phyloP scores from a whole-genome alignment of 2,797 vertebrate genomes.

The Myoxocephalus aenaeus region DNA sequence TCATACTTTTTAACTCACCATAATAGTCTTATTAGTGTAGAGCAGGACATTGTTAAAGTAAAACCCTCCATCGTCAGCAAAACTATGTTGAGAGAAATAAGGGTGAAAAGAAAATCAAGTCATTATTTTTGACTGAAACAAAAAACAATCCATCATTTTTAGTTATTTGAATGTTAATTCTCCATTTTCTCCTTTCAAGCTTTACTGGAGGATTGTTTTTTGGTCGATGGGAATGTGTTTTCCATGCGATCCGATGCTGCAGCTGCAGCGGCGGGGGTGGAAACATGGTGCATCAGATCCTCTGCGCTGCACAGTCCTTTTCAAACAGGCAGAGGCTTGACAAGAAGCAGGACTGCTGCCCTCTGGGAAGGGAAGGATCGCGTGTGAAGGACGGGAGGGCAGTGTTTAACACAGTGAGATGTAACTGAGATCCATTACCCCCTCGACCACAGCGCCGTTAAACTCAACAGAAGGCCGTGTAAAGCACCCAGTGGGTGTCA shows the following conservation, averaged over 20 bases:
- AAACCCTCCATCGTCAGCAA: background rate
- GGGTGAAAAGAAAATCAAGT: no score
- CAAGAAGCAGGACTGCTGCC: constrained; percentile 53
- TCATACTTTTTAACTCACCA: background rate
- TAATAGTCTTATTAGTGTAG: background rate
- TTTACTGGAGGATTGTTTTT: constrained; percentile 4
- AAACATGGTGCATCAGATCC: background rate
- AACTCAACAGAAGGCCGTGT: constrained; percentile 42
- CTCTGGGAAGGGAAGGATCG: constrained; percentile 54
- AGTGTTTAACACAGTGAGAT: constrained; percentile 52
- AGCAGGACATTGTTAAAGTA: background rate
- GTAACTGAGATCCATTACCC: constrained; percentile 47
- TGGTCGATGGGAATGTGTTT: background rate
- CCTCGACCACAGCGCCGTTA: constrained; percentile 53
- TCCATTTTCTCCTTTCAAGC: background rate
- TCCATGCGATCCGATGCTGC: background rate
- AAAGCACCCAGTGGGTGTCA: constrained; percentile 43
- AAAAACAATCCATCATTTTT: background rate
- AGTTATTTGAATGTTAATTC: background rate
- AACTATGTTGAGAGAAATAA: no score
- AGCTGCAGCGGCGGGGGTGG: background rate
- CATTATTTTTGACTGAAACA: background rate
- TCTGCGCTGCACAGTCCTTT: constrained; percentile 4
- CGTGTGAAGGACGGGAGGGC: constrained; percentile 64
- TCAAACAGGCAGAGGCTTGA: constrained; percentile 58